These are phyloP conservation scores for Charaxes varanes DNA, from an alignment of 1,140 invertebrate genomes.

Conservation along the genomic window DNA sequence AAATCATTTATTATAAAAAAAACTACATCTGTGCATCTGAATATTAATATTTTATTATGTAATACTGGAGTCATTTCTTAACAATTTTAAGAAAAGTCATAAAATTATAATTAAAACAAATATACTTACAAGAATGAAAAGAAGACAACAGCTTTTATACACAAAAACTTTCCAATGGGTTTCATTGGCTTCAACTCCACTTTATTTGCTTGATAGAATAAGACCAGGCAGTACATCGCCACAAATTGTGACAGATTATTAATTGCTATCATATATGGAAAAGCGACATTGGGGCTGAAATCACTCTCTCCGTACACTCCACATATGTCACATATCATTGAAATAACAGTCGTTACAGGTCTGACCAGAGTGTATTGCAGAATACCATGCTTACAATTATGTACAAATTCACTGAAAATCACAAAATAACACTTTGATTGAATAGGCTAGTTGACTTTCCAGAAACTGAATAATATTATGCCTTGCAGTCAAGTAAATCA, in stretches of 20 bases:
- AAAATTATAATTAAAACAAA: too few species aligned
- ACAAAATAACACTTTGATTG: slow-evolving; percentile 18
- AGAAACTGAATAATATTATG: too few species aligned
- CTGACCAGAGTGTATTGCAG: slow-evolving; percentile 94
- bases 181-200: slow-evolving; percentile 92
- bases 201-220: slow-evolving; percentile 94
- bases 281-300: slow-evolving; percentile 88
- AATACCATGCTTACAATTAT: slow-evolving; percentile 97
- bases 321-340: slow-evolving; percentile 90
- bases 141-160: slow-evolving; percentile 98
- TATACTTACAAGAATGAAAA: slow-evolving; percentile 97
- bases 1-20: too few species aligned
- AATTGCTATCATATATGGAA: slow-evolving; percentile 91
- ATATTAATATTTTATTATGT: too few species aligned
- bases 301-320: slow-evolving; percentile 93
- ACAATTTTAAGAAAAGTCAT: too few species aligned
- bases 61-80: too few species aligned
- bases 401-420: slow-evolving; percentile 87
- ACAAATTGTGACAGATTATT: slow-evolving; percentile 97
- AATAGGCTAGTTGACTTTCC: too few species aligned
- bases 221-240: slow-evolving; percentile 96
- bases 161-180: slow-evolving; percentile 96
- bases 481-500: too few species aligned
- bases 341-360: slow-evolving; percentile 90
- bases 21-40: too few species aligned